phyloP scores from a whole-genome alignment of 2,888 invertebrate species.

The Neria commutata region DNA sequence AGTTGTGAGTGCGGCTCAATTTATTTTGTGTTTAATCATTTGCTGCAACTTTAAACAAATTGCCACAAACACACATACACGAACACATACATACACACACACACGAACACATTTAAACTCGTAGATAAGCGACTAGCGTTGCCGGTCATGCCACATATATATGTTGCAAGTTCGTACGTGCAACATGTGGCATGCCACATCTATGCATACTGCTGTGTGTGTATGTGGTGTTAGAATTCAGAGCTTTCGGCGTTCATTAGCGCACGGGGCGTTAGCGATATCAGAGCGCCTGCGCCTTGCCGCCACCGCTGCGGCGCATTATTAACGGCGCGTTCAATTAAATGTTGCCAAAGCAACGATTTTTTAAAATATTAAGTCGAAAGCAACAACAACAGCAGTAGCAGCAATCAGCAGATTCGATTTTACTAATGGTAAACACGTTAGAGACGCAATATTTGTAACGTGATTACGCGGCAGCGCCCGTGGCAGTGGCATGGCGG shows the following conservation, averaged over 20 bases:
- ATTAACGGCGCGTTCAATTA: conserved; percentile 33
- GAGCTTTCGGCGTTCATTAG: conserved; percentile 56
- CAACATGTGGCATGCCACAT: too few relatives aligned
- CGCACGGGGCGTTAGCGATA: conserved; percentile 52
- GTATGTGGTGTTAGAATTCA: conserved; percentile 47
- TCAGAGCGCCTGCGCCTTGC: not conserved
- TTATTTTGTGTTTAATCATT: too few relatives aligned
- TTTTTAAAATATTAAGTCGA: not conserved
- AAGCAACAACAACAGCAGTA: conserved; percentile 7
- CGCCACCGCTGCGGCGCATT: conserved; percentile 15
- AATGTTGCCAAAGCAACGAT: conserved; percentile 21
- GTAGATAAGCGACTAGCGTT: too few relatives aligned
- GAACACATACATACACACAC: too few relatives aligned
- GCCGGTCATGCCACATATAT: too few relatives aligned
- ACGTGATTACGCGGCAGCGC: conserved; percentile 34
- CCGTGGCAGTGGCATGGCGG: not conserved
- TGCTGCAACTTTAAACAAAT: too few relatives aligned
- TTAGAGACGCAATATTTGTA: conserved; percentile 26
- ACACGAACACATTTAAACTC: too few relatives aligned
- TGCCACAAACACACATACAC: too few relatives aligned
- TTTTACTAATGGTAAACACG: conserved; percentile 44
- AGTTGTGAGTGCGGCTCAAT: too few relatives aligned
- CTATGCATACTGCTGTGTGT: too few relatives aligned
- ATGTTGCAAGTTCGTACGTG: too few relatives aligned
- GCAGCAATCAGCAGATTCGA: conserved; percentile 54